A percentile compares a stretch with the other conserved stretches of the same genome.
These are phyloP conservation scores for Zaprionus africanus DNA, from an alignment of 1,140 invertebrate species.

Conservation along the genomic window DNA sequence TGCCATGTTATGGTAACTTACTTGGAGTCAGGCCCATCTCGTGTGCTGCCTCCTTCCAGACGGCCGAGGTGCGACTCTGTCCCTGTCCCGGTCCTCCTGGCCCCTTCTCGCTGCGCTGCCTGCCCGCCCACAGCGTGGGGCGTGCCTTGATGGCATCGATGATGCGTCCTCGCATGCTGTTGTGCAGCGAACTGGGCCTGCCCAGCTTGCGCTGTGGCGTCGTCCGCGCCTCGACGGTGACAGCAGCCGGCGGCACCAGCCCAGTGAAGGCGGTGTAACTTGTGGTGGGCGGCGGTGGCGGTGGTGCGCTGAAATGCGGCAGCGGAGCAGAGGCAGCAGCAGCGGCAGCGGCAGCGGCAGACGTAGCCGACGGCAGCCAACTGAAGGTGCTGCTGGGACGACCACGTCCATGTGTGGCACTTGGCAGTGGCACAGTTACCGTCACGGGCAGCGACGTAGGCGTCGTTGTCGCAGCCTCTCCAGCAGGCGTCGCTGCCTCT, in stretches of 20 bases:
- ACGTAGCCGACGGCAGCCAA: slow-evolving; percentile 55
- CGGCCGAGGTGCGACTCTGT: slow-evolving; percentile 76
- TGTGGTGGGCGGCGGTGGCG: slow-evolving; percentile 30
- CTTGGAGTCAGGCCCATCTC: slow-evolving; percentile 78
- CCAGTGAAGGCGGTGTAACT: slow-evolving; percentile 75
- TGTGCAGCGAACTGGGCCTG: slow-evolving; percentile 78
- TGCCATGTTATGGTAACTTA: slow-evolving; percentile 43
- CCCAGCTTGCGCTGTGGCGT: slow-evolving; percentile 73
- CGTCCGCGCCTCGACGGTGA: slow-evolving; percentile 65
- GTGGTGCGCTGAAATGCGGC: slow-evolving; percentile 52
- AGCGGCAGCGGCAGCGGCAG: slow-evolving; percentile 7
- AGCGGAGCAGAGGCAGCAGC: slow-evolving; percentile 18
- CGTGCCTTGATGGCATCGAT: slow-evolving; percentile 80
- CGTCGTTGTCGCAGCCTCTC: slow-evolving; percentile 20
- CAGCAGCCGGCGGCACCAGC: slow-evolving; percentile 74
- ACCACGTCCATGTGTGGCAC: slow-evolving; percentile 65
- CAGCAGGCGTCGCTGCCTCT: slow-evolving; percentile 14
- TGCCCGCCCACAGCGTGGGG: slow-evolving; percentile 74
- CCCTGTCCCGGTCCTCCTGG: slow-evolving; percentile 76
- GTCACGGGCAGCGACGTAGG: slow-evolving; percentile 14
- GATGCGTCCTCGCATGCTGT: slow-evolving; percentile 80
- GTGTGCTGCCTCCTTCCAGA: slow-evolving; percentile 78
- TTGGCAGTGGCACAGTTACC: slow-evolving; percentile 44
- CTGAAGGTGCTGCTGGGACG: slow-evolving; percentile 79
- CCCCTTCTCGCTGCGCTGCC: slow-evolving; percentile 72